phyloP scores from a whole-genome alignment of 2,113 vertebrate genomes.

The Phyllopteryx taeniolatus region DNA sequence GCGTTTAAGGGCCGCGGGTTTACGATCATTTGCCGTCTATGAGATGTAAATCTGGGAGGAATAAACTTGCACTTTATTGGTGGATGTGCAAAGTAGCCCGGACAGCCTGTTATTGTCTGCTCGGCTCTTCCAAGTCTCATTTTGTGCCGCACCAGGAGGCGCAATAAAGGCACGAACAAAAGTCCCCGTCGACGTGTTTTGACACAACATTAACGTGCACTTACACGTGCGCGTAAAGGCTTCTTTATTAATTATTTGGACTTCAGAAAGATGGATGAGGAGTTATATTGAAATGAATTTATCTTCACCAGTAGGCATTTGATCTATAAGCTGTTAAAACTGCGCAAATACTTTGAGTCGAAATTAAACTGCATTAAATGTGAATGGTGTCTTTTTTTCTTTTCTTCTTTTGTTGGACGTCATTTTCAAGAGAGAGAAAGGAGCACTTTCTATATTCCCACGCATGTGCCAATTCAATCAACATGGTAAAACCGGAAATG shows the following conservation, averaged over 20 bases:
- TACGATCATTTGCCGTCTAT: constrained; percentile 57
- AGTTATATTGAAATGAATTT: neutral
- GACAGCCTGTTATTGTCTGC: constrained; percentile 59
- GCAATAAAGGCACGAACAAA: constrained; percentile 56
- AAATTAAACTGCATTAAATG: neutral
- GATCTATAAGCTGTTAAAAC: neutral
- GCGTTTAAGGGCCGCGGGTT: constrained; percentile 55
- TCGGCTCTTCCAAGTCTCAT: constrained; percentile 60
- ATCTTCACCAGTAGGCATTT: neutral
- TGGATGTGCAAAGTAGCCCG: constrained; percentile 51
- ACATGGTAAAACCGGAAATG: neutral
- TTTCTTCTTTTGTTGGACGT: neutral
- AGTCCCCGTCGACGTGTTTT: constrained; percentile 50
- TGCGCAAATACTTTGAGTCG: neutral
- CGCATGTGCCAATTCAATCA: constrained; percentile 3
- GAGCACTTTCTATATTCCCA: neutral
- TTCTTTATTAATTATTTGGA: constrained; percentile 30
- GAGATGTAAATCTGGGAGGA: constrained; percentile 54
- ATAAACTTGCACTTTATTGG: constrained; percentile 60
- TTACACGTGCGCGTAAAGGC: constrained; percentile 48
- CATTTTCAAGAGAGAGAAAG: neutral
- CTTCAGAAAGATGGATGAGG: constrained; percentile 44
- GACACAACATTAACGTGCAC: constrained; percentile 50
- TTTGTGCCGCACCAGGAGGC: constrained; percentile 47
- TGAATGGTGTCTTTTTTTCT: neutral